These are phyloP conservation scores for Lacerta bilineata DNA, from an alignment of 2,797 vertebrate genomes.

Conservation along the genomic window DNA sequence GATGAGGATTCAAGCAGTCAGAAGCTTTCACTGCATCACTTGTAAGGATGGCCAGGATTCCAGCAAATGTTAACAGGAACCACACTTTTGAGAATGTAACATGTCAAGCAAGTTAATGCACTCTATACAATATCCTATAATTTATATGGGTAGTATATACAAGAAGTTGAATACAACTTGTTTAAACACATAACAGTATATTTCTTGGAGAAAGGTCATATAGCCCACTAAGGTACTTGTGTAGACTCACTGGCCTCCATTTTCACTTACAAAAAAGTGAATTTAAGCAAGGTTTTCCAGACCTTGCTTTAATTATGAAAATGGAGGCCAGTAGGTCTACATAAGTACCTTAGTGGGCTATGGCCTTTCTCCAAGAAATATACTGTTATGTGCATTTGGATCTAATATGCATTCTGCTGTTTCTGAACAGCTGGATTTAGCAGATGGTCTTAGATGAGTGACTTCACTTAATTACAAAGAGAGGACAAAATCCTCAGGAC, in stretches of 20 bases:
- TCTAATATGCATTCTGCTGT: not conserved
- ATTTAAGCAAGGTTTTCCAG: not conserved
- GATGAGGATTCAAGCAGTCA: not conserved
- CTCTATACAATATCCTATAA: not conserved
- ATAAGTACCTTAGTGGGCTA: not conserved
- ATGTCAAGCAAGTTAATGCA: not conserved
- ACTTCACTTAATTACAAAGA: conserved; percentile 2
- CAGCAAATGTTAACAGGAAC: not conserved
- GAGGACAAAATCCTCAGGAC: not conserved
- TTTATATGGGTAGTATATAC: not conserved
- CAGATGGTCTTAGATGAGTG: conserved; percentile 19
- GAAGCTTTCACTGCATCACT: not conserved
- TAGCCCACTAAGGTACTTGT: not conserved
- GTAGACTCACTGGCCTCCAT: not conserved
- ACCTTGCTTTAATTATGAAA: not conserved
- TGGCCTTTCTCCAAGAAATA: conserved; percentile 14
- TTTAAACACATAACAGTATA: not conserved
- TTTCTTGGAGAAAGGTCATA: conserved; percentile 10
- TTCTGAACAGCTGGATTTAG: conserved; percentile 12
- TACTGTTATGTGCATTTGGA: not conserved
- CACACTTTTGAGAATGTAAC: not conserved
- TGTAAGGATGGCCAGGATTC: not conserved
- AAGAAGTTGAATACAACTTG: not conserved
- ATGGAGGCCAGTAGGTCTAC: not conserved
- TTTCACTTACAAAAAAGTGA: not conserved